Percentiles rank a stretch among this genome's conserved stretches.
These are phyloP conservation scores for Anabacerthia variegaticeps DNA, from an alignment of 2,797 vertebrate genomes.

Conservation along the genomic window DNA sequence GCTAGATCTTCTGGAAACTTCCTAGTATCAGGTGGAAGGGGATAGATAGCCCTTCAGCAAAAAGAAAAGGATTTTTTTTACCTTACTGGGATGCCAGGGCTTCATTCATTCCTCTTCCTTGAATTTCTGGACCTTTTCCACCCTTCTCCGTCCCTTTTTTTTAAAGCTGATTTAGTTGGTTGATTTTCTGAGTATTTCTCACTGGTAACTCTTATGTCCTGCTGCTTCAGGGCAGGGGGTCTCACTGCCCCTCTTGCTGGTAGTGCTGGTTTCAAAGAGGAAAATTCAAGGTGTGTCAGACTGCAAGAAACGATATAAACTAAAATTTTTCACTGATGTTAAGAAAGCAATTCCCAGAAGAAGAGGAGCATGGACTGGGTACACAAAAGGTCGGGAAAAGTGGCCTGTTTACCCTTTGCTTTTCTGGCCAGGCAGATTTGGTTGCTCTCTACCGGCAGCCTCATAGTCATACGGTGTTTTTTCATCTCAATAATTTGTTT, in stretches of 20 bases:
- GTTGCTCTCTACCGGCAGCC: background rate
- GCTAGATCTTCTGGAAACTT: slow-evolving; percentile 29
- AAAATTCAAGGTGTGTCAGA: background rate
- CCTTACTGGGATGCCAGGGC: background rate
- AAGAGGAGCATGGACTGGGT: background rate
- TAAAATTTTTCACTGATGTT: background rate
- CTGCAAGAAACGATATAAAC: background rate
- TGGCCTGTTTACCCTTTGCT: background rate
- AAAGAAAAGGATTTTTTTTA: accelerated
- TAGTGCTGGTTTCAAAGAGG: background rate
- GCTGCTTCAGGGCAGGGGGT: background rate
- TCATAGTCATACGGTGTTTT: background rate
- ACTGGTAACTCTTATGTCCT: background rate
- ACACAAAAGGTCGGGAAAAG: background rate
- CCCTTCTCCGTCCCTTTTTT: accelerated
- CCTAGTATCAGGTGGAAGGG: background rate
- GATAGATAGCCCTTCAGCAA: background rate
- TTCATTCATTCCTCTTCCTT: background rate
- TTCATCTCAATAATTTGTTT: background rate
- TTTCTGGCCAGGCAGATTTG: background rate
- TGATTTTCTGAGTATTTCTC: background rate
- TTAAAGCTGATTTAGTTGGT: background rate
- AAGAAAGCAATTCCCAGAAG: background rate
- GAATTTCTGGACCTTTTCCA: background rate
- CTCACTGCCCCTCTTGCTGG: background rate